Evolutionary conservation across 2,113 vertebrate species (phyloP), one percentile per base, ranked within the genome.

Genomic region (Piaya cayana): DNA sequence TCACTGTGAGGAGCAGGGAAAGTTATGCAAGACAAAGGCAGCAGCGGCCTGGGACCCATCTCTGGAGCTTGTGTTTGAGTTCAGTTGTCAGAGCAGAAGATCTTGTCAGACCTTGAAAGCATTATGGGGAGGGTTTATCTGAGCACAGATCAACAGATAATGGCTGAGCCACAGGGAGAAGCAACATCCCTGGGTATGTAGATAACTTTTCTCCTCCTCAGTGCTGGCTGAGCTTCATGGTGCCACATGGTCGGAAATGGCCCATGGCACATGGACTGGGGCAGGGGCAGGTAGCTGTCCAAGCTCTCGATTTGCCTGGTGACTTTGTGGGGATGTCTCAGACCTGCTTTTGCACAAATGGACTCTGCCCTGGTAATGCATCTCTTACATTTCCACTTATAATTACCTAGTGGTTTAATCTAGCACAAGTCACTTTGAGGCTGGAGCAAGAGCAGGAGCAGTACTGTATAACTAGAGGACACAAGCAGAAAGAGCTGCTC

Each of bases 261-360:
- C 58, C 56, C 67, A 20, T 0, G 1, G 49, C 71, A 34, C 32
- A 37, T 8, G 34, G 20, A 12, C 27, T 16, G 17, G 58, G 55
- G 50, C 50, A 43, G 0, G 15, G 68, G 43, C 77, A 77, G 68
- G 75, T 62, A 75, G 37, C 29, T 25, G 53, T 9, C 12, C n/a
- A 18, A 63, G n/a, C 64, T 91, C 43, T 23, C 0, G 1, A 4
- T 45, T 64, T 49, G 34, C 84, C 69, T 1, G 1, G 26, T 1
- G 5, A 53, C 13, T 43, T 62, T 0, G 0, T 27, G 43, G 17
- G 6, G 15, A 23, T 45, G 42, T 25, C 76, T 76, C 83, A 76
- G 39, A 16, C 29, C 72, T 55, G 58, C 63, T 64, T 21, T 86
- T 52, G 71, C 58, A 50, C 42, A 56, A 56, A 18, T 0, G 8